A percentile compares a stretch with the other conserved stretches of the same genome.
These are phyloP conservation scores for Aleiodes sp. DNA, from an alignment of 1,140 invertebrate genomes.

Conservation along the genomic window DNA sequence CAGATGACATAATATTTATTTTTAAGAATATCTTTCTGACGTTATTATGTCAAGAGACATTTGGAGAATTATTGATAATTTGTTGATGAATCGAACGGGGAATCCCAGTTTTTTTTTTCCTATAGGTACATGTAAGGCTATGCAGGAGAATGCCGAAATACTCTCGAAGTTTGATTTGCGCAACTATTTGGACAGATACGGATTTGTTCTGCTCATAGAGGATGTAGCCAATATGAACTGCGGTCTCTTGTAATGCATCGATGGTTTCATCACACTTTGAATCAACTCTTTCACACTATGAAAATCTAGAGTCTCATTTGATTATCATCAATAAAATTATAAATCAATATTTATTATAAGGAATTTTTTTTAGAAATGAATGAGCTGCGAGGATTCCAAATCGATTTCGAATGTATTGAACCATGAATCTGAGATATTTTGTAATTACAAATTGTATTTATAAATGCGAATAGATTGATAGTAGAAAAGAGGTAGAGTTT, in stretches of 20 bases:
- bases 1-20: too few species aligned
- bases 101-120: background rate
- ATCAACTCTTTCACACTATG: background rate
- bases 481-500: background rate
- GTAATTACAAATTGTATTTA: constrained; percentile 2
- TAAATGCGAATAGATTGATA: constrained; percentile 6
- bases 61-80: too few species aligned
- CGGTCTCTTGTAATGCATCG: constrained; percentile 9
- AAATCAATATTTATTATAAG: too few species aligned
- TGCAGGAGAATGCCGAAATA: background rate
- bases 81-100: too few species aligned
- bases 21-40: too few species aligned
- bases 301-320: too few species aligned
- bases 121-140: background rate
- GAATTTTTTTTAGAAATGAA: too few species aligned
- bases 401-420: background rate
- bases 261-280: background rate
- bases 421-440: background rate
- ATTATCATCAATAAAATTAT: too few species aligned
- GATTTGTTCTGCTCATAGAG: background rate
- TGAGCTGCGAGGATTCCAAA: background rate
- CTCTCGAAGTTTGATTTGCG: constrained; percentile 2
- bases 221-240: constrained; percentile 8
- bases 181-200: background rate
- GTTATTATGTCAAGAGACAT: too few species aligned